Evolutionary conservation across 2,797 vertebrate species (phyloP).

Genomic region (Periparus ater): DNA sequence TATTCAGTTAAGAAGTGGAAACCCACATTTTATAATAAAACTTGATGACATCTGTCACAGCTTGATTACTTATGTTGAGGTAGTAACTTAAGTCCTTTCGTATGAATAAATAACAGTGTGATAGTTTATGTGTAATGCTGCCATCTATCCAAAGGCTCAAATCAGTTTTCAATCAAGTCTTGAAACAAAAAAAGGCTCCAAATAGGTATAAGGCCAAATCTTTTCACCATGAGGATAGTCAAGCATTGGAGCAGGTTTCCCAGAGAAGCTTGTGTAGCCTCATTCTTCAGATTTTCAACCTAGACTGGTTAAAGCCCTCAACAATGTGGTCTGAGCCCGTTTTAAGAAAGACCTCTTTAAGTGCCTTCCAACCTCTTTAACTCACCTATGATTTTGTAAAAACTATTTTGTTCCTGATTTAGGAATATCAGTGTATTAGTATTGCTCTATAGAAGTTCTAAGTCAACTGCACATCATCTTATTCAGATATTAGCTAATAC

Average conservation of each 20-base stretch:
- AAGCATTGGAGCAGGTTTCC: background rate
- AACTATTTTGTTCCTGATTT: background rate
- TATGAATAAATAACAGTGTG: background rate
- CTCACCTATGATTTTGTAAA: background rate
- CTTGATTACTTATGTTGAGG: slow-evolving; percentile 26
- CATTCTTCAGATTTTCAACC: background rate
- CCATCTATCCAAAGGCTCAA: background rate
- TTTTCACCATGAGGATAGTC: background rate
- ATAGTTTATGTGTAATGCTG: background rate
- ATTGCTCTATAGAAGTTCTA: background rate
- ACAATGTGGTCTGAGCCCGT: background rate
- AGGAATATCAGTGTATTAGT: background rate
- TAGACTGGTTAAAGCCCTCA: background rate
- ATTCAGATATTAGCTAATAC: background rate
- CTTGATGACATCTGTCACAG: slow-evolving; percentile 58
- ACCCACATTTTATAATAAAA: slow-evolving; percentile 27
- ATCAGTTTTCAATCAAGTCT: background rate
- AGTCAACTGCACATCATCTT: background rate
- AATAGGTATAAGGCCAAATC: background rate
- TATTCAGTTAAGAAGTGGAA: slow-evolving; percentile 57
- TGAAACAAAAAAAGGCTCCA: background rate
- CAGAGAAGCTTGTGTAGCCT: background rate
- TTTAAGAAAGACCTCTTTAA: background rate
- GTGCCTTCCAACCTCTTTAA: background rate
- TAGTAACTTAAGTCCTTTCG: background rate